Evolutionary conservation across 2,113 vertebrate genomes (phyloP).

Genomic region (Oreamnos americanus): DNA sequence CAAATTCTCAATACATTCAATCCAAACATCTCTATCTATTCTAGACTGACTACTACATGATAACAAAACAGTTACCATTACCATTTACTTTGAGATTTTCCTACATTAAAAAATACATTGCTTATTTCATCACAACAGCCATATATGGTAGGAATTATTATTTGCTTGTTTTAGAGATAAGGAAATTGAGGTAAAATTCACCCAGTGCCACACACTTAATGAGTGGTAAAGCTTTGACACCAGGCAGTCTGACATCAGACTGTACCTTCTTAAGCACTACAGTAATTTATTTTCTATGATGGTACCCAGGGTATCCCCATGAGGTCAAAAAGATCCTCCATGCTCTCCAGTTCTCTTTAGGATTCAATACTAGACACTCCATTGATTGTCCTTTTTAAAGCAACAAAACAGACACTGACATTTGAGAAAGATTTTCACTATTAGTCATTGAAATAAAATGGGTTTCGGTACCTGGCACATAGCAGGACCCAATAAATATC

Average conservation of each 20-base stretch:
- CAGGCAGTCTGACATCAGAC: background rate
- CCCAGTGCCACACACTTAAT: background rate
- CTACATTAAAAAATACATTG: background rate
- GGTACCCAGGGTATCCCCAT: background rate
- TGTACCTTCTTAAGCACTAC: background rate
- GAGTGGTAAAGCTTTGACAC: background rate
- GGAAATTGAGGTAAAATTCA: background rate
- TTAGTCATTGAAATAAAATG: constrained; percentile 8
- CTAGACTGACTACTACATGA: background rate
- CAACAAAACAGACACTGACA: background rate
- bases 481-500: background rate
- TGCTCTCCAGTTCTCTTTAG: background rate
- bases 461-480: background rate
- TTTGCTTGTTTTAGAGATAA: background rate
- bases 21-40: background rate
- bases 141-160: background rate
- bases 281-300: background rate
- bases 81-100: background rate
- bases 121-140: background rate
- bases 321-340: background rate
- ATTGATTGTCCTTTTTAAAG: background rate
- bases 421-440: constrained; percentile 23
- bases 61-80: background rate
- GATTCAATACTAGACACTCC: background rate
- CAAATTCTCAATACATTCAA: background rate